Base-by-base conservation (phyloP, 2,888 invertebrate species). In the Diachrysia chrysitis region DNA sequence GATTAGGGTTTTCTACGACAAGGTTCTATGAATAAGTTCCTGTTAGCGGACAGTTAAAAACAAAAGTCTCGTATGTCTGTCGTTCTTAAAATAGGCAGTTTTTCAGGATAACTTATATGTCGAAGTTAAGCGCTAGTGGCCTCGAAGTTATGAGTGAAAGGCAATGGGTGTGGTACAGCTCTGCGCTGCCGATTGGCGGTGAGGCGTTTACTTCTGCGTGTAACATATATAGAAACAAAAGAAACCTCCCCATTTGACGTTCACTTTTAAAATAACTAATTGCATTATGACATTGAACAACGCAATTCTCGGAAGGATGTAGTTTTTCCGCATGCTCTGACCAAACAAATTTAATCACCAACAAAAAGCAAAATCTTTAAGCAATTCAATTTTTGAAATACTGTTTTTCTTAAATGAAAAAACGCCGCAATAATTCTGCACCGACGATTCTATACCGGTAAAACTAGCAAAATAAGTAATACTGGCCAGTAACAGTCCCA, bases 231-330 rank as follows among this genome's bases (percentile, higher is more conserved):
- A n/a, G n/a, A 37, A 42, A 42, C 42, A 42, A 42, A 42, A n/a
- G 42, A 42, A 16, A 37, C 37, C 42, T n/a, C n/a, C 42, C 42
- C 42, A n/a, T 42, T 42, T n/a, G 42, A 42, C 42, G n/a, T 42
- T 42, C 16, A 42, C 42, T 42, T 42, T 42, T 42, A 5, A 42
- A n/a, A n/a, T 5, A 6, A n/a, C 6, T 42, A 7, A n/a, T 42
- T 7, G n/a, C n/a, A 42, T 1, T 37, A 16, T 42, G 42, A 6
- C 42, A n/a, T 42, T n/a, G 42, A 42, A 16, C n/a, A 6, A 6
- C 1, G n/a, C n/a, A 42, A n/a, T 42, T 42, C 7, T 42, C 7
- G 42, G 42, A n/a, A 42, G 16, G 42, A 32, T 10, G 32, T 32
- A 32, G 10, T 32, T 32, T 32, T 32, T 32, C 32, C 32, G 10